Percentiles rank a stretch among this genome's conserved stretches.
Conservation (phyloP, 1,140 invertebrate genomes). For the Chironomus tepperi region DNA sequence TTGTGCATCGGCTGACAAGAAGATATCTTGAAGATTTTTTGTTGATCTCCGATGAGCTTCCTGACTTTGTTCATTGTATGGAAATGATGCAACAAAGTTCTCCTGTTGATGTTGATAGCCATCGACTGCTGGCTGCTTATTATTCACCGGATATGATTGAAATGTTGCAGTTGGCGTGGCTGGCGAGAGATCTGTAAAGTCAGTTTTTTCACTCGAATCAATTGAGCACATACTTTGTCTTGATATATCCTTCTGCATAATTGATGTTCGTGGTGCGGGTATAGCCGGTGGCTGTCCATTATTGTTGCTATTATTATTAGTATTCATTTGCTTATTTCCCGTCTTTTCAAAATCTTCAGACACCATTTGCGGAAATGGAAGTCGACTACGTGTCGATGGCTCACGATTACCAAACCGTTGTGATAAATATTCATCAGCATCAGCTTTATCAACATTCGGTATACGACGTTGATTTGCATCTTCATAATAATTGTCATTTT, state of each 20-base stretch:
- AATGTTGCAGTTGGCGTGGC: constrained; percentile 34
- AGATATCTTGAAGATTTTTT: constrained; percentile 39
- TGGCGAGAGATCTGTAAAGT: constrained; percentile 39
- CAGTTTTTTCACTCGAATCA: constrained; percentile 39
- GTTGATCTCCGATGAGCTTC: constrained; percentile 39
- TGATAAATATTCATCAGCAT: constrained; percentile 46
- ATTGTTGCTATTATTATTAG: neutral
- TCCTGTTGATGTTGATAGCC: neutral
- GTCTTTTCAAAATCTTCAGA: constrained; percentile 31
- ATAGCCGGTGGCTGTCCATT: constrained; percentile 27
- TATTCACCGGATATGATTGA: neutral
- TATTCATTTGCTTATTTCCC: constrained; percentile 30
- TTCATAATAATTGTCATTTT: constrained; percentile 45
- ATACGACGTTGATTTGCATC: constrained; percentile 30
- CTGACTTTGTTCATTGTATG: constrained; percentile 37
- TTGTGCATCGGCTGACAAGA: constrained; percentile 51
- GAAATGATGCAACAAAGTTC: constrained; percentile 35
- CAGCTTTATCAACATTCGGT: constrained; percentile 28
- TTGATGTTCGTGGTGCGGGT: constrained; percentile 33
- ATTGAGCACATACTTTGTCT: constrained; percentile 44
- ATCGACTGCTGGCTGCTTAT: constrained; percentile 27
- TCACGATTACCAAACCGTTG: constrained; percentile 46
- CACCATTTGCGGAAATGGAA: constrained; percentile 47
- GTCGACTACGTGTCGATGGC: constrained; percentile 46
- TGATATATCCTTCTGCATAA: constrained; percentile 44